phyloP scores from a whole-genome alignment of 2,113 vertebrate genomes.

The Condylura cristata region DNA sequence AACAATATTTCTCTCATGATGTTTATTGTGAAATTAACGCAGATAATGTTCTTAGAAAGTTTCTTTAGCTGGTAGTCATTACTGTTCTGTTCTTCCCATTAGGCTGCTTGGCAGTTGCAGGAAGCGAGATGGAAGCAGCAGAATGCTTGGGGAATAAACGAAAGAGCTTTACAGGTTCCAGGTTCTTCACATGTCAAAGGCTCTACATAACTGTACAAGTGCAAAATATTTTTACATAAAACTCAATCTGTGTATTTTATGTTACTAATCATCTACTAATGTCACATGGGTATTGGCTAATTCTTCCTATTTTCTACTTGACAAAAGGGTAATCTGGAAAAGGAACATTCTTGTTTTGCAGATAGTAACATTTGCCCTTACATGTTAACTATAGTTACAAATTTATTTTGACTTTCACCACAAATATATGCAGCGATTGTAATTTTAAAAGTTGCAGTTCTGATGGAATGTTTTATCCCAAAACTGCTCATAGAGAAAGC shows the following conservation, averaged over 20 bases:
- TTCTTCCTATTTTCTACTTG: constrained; percentile 6
- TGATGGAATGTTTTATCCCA: background rate
- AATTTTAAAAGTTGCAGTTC: background rate
- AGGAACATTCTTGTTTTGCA: constrained; percentile 12
- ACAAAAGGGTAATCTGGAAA: constrained; percentile 35
- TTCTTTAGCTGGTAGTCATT: background rate
- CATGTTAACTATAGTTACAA: background rate
- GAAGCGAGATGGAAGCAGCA: background rate
- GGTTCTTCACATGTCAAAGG: constrained; percentile 7
- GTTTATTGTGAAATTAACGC: background rate
- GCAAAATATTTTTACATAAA: constrained; percentile 36
- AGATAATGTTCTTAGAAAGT: background rate
- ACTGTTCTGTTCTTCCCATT: background rate
- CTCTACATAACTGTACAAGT: background rate
- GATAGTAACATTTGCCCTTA: background rate
- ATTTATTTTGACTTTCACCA: constrained; percentile 26
- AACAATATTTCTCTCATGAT: background rate
- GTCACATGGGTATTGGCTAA: background rate
- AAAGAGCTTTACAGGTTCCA: constrained; percentile 1
- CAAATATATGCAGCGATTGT: background rate
- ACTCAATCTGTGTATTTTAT: background rate
- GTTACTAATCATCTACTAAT: background rate
- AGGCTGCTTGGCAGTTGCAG: background rate
- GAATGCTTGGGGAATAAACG: background rate
- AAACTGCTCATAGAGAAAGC: background rate